These are phyloP conservation scores for Siniperca knerii DNA, from an alignment of 2,113 vertebrate genomes.

Conservation along the genomic window DNA sequence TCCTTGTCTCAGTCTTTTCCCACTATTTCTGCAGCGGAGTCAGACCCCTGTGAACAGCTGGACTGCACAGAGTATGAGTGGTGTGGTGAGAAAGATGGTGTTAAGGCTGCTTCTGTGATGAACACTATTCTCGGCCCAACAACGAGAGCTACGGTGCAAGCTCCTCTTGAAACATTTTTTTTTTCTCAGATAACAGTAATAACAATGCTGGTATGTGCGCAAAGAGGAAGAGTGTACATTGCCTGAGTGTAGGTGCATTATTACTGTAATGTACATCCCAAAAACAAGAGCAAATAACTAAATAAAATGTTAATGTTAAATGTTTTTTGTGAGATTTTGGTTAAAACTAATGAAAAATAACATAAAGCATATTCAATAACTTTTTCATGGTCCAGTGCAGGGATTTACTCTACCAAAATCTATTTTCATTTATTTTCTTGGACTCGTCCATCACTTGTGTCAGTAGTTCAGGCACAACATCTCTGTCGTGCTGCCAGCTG, in stretches of 20 bases:
- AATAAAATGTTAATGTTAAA: no score
- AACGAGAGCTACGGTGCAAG: slow-evolving; percentile 63
- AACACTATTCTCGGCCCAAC: slow-evolving; percentile 51
- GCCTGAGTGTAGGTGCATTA: no score
- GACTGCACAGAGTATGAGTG: slow-evolving; percentile 77
- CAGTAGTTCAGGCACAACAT: slow-evolving; percentile 58
- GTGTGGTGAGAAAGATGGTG: slow-evolving; percentile 77
- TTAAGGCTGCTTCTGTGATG: slow-evolving; percentile 81
- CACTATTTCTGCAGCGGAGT: slow-evolving; percentile 34
- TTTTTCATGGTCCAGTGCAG: background rate
- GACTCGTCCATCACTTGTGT: slow-evolving; percentile 65
- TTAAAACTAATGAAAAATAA: no score
- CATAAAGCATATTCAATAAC: background rate
- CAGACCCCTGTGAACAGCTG: slow-evolving; percentile 72
- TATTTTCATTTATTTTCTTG: slow-evolving; percentile 14
- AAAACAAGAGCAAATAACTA: no score
- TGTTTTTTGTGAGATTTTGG: no score
- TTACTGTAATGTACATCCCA: no score
- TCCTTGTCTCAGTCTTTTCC: background rate
- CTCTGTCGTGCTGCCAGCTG: slow-evolving; percentile 76
- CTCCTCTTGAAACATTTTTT: no score
- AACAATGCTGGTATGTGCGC: no score
- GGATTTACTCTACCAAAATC: background rate
- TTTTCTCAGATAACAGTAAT: no score
- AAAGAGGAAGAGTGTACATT: no score